Base-by-base conservation (phyloP, 2,113 vertebrate species). In the Struthio camelus region DNA sequence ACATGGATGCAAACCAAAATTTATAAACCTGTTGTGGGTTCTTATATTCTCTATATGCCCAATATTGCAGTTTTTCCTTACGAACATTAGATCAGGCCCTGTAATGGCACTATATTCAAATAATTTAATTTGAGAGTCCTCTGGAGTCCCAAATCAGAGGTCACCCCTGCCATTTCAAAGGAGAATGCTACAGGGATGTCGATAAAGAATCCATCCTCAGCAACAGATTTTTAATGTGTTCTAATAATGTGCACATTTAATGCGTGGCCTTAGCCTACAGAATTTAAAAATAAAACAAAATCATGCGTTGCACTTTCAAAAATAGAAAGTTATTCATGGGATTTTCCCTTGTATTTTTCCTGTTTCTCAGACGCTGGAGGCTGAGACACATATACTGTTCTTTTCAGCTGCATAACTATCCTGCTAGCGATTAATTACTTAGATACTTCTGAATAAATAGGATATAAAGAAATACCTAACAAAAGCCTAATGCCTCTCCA, bases 91-190 rank as follows among this genome's bases (percentile, higher is more conserved):
- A 95, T 94, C 87, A 91, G 91, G 30, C 11, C 58, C 90, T 95
- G 80, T 80, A 95, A 93, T 34, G 71, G 40, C 64, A 95, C 40
- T 40, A 80, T 72, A 85, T 87, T 95, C 89, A 90, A 87, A 94
- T 56, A 42, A 73, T 36, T 96, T 96, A 94, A 91, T 95, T 89
- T 91, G 75, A 89, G 94, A 94, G 75, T 93, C 67, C 91, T 95
- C 95, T 83, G 54, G 92, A 97, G 93, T 94, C 93, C 64, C 32
- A 93, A 78, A 75, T 89, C 89, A 94, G 93, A 95, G 94, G 93
- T 96, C 89, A 95, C 93, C 87, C 78, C 87, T 94, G 67, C 24
- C 62, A 71, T 96, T 97, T 96, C 96, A 97, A 94, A 97, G 62
- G 70, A 91, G 50, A 96, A 96, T 91, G 84, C 91, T 91, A 92